Evolutionary conservation across 2,113 vertebrate genomes (phyloP).

Genomic region (Brevimyrus niger): DNA sequence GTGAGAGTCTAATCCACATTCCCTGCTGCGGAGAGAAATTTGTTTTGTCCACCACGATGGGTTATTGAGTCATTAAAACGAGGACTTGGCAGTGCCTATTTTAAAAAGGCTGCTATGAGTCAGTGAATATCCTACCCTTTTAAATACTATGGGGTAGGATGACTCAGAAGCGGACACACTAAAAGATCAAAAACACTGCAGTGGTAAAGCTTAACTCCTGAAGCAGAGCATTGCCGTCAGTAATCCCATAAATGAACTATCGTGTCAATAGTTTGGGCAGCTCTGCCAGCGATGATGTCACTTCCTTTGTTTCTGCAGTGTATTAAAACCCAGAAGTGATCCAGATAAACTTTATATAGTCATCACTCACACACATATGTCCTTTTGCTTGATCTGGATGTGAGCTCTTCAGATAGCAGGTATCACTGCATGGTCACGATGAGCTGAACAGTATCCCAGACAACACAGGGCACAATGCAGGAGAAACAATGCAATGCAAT

Average conservation of each 20-base stretch:
- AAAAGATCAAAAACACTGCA: neutral
- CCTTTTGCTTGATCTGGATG: neutral
- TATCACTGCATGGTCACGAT: neutral
- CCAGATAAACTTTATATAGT: neutral
- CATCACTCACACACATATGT: neutral
- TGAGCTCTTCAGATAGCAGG: neutral
- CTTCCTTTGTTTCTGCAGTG: neutral
- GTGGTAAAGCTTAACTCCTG: neutral
- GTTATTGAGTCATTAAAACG: slow-evolving; percentile 1
- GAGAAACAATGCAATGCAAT: no score
- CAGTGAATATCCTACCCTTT: neutral
- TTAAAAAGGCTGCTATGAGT: neutral
- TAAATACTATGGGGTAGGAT: neutral
- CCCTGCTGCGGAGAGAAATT: neutral
- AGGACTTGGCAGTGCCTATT: neutral
- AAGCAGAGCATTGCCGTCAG: neutral
- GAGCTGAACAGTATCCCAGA: neutral
- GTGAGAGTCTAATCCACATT: neutral
- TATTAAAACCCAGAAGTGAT: neutral
- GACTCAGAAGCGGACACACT: neutral
- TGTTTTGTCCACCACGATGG: neutral
- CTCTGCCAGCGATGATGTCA: neutral
- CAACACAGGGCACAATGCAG: neutral
- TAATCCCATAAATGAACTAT: neutral
- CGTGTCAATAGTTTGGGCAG: neutral